Conservation (phyloP, 2,888 invertebrate genomes). For the Lasioglossum lativentre region DNA sequence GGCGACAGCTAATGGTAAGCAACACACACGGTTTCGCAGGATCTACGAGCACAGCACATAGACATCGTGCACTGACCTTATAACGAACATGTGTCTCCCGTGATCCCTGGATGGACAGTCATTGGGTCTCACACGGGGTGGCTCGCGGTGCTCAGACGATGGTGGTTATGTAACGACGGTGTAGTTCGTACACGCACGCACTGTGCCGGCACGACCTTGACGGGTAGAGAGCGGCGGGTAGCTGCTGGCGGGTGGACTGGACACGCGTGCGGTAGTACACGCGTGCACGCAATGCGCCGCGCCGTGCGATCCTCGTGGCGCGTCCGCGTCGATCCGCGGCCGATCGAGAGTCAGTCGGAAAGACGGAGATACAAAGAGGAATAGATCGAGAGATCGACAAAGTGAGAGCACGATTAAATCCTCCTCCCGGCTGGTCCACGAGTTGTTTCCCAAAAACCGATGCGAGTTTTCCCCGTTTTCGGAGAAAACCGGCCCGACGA, state of each 20-base stretch:
- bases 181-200: slow-evolving; percentile 69
- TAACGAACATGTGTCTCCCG: slow-evolving; percentile 84
- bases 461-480: slow-evolving; percentile 16
- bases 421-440: background rate
- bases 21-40: slow-evolving; percentile 14
- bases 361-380: background rate
- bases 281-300: slow-evolving; percentile 68
- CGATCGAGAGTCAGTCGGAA: background rate
- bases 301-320: slow-evolving; percentile 70
- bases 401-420: slow-evolving; percentile 21
- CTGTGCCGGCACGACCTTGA: slow-evolving; percentile 63
- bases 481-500: background rate
- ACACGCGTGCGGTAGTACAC: slow-evolving; percentile 63
- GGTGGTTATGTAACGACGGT: slow-evolving; percentile 55
- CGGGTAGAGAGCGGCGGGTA: slow-evolving; percentile 40
- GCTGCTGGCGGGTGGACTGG: slow-evolving; percentile 56
- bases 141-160: slow-evolving; percentile 67
- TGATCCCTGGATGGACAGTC: slow-evolving; percentile 84
- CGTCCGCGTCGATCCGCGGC: slow-evolving; percentile 43
- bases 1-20: slow-evolving; percentile 24
- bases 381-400: background rate
- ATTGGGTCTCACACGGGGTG: slow-evolving; percentile 82
- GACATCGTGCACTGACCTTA: slow-evolving; percentile 79
- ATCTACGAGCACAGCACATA: slow-evolving; percentile 43
- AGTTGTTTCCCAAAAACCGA: background rate